Evolutionary conservation across 1,140 invertebrate species (phyloP), one percentile per base, ranked within the genome.

Genomic region (Tetramorium parvispinum): DNA sequence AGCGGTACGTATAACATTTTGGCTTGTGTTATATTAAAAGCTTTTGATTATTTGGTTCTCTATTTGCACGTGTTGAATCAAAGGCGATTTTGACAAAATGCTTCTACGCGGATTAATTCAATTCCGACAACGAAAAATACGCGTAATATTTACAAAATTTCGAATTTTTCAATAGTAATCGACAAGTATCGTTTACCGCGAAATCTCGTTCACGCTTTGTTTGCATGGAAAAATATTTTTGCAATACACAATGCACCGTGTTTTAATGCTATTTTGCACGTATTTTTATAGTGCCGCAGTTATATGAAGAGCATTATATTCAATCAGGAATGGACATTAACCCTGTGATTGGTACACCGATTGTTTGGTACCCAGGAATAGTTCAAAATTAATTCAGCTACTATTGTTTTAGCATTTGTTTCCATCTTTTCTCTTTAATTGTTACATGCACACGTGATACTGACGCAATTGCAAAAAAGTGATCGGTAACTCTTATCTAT

Each of bases 61-160:
- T 85, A 46, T 66, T 75, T 55, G 46, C 18, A 3, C 76, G 6
- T 43, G 24, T 86, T 53, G 49, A 76, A 85, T 86, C 43, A 61
- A 70, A 86, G 57, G 61, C 65, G 43, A 79, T 63, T 71, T 68
- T 82, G 18, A 59, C 85, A 66, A 59, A 82, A 71, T 53, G 21
- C 49, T 82, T 68, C 32, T 61, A 55, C 8, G 13, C 46, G 43
- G 27, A 85, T 85, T 85, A 87, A 66, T 66, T 66, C 13, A 57
- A 3, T 10, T 57, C 16, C 37, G 24, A 70, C 59, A 55, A 53
- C 32, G 63, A 55, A 75, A 87, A 37, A 43, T 55, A 57, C 51
- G 24, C 27, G 21, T 85, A 32, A 75, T 59, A 83, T 83, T 73
- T 32, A 83, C 46, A 61, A 83, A 83, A 83, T 83, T 83, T 37